Percentiles rank a stretch among this genome's conserved stretches.
Conservation (phyloP, 2,113 vertebrate species). For the Brachypodius melanocephalos region DNA sequence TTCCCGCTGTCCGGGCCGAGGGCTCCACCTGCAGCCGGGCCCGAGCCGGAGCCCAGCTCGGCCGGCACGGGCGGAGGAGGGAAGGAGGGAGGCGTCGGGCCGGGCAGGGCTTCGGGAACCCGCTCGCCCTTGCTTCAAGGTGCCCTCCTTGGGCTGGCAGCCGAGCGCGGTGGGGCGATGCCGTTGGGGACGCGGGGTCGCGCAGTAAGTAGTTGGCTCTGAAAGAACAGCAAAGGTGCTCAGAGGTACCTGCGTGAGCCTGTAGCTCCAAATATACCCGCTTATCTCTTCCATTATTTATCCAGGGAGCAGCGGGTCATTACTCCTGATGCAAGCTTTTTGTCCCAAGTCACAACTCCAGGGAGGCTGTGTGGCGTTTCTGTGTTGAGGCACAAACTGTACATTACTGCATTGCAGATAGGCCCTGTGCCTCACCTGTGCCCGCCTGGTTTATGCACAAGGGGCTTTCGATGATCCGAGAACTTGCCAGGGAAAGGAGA, state of each 20-base stretch:
- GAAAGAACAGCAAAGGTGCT: not conserved
- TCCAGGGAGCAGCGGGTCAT: fast-evolving
- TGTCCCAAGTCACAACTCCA: fast-evolving
- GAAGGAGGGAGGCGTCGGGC: not conserved
- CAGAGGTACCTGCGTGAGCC: fast-evolving
- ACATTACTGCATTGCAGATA: fast-evolving
- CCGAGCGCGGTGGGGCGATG: fast-evolving
- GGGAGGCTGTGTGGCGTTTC: fast-evolving
- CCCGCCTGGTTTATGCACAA: not conserved
- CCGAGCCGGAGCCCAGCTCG: fast-evolving
- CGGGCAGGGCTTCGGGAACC: not conserved
- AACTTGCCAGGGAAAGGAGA: not conserved
- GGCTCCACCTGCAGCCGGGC: not conserved
- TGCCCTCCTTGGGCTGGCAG: not conserved
- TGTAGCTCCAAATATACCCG: fast-evolving
- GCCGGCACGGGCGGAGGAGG: not conserved
- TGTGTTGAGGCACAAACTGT: not conserved
- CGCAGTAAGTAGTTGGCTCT: fast-evolving
- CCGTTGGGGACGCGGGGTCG: fast-evolving
- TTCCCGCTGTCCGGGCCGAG: not conserved
- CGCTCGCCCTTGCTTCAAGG: too few relatives aligned
- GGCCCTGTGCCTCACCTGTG: fast-evolving
- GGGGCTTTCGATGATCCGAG: fast-evolving
- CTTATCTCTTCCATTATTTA: fast-evolving
- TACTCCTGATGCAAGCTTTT: fast-evolving